Evolutionary conservation across 2,888 invertebrate genomes (phyloP), one percentile per base, ranked within the genome.

Genomic region (Cetonia aurata): DNA sequence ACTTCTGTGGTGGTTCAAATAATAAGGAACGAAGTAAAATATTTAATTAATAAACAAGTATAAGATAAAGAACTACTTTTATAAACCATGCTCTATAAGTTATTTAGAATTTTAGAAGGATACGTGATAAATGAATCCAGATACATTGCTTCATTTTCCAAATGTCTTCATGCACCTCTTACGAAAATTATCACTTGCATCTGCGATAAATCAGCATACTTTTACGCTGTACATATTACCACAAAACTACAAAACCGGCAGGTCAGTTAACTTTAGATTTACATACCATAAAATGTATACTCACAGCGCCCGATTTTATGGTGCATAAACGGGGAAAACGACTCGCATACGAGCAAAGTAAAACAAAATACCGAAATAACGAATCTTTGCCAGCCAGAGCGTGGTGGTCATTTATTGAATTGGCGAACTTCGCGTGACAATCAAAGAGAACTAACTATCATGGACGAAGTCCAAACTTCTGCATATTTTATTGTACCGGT

Each of bases 401-500:
- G 55, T n/a, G 6, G 3, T 33, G 19, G 12, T 19, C 55, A 42
- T 55, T 67, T 44, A 55, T 25, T 55, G 67, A 53, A 67, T 37
- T 41, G 37, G 55, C 33, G 37, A 31, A 13, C 55, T 31, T 56
- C 33, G 65, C 65, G 50, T 65, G 65, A 65, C 65, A 65, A 15
- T 12, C 55, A 65, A 65, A 46, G 60, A 46, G 44, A 12, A 17
- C 25, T 46, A 12, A 17, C 25, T 46, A 48, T 50, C 37, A 50
- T 50, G 65, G 65, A 65, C 50, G 70, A 71, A 71, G 73, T 72
- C 70, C 71, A 67, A 46, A 72, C 69, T 72, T 75, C 73, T 75
- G 72, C 74, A 74, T 73, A 75, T 73, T 75, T 74, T 71, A 74
- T 74, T 74, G 73, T 70, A 73, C 70, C 70, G 72, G 72, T 73